phyloP scores from a whole-genome alignment of 2,888 invertebrate genomes.

The Asteroscopus sphinx region DNA sequence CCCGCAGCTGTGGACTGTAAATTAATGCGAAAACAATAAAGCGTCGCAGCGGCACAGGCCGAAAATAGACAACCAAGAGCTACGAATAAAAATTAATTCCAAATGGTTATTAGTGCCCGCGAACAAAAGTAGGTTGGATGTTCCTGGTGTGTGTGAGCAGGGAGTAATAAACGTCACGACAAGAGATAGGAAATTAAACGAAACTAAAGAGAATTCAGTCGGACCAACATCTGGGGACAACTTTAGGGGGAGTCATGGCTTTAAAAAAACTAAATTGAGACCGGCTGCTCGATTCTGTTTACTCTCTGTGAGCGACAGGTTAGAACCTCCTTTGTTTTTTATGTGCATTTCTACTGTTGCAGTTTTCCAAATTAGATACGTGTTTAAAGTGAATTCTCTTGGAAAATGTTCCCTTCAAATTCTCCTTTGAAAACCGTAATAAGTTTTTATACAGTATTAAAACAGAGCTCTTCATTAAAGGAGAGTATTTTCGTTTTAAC shows the following conservation, averaged over 20 bases:
- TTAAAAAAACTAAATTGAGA: constrained; percentile 80
- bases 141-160: constrained; percentile 74
- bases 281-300: constrained; percentile 80
- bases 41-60: constrained; percentile 71
- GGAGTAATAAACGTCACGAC: constrained; percentile 85
- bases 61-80: constrained; percentile 81
- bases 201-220: constrained; percentile 85
- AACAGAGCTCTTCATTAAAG: background rate
- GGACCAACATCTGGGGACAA: constrained; percentile 79
- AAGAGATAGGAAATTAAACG: constrained; percentile 88
- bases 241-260: constrained; percentile 67
- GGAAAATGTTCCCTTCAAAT: constrained; percentile 18
- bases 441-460: constrained; percentile 12
- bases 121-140: constrained; percentile 77
- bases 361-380: constrained; percentile 47
- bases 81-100: constrained; percentile 83
- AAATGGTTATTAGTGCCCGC: constrained; percentile 83
- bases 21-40: constrained; percentile 89
- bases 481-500: too few relatives aligned
- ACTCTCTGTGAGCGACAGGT: constrained; percentile 82
- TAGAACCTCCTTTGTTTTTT: constrained; percentile 72
- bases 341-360: constrained; percentile 41
- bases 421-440: constrained; percentile 9
- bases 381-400: constrained; percentile 33
- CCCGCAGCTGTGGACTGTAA: constrained; percentile 87